Evolutionary conservation across 2,797 vertebrate species (phyloP).

Genomic region (Sebastes iracundus): DNA sequence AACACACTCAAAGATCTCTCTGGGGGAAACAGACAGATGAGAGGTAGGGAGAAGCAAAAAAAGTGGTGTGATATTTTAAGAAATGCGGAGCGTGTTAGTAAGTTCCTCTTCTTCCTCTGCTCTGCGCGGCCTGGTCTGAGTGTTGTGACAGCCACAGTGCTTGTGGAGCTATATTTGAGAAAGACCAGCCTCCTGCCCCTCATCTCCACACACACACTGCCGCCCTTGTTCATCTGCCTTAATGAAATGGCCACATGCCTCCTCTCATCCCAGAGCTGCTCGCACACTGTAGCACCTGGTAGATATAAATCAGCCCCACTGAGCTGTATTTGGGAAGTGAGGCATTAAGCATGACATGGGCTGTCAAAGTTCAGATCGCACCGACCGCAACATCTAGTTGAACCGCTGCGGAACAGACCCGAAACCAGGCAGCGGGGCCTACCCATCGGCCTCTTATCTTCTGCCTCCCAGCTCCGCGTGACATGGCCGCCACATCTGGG

Average conservation of each 20-base stretch:
- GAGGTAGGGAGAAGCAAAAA: constrained; percentile 17
- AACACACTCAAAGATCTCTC: constrained; percentile 6
- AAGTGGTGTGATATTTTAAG: constrained; percentile 62
- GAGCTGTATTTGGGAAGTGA: constrained; percentile 87
- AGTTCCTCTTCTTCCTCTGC: constrained; percentile 53
- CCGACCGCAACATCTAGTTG: constrained; percentile 83
- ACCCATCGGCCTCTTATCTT: constrained; percentile 73
- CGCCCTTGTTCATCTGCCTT: constrained; percentile 76
- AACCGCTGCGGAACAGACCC: constrained; percentile 76
- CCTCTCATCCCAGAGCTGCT: constrained; percentile 70
- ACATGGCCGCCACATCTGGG: constrained; percentile 81
- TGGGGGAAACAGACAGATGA: constrained; percentile 26
- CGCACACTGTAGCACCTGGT: constrained; percentile 83
- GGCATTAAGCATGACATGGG: constrained; percentile 86
- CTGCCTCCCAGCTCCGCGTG: constrained; percentile 71
- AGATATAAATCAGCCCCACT: constrained; percentile 86
- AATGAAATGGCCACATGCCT: constrained; percentile 82
- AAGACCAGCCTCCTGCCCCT: constrained; percentile 71
- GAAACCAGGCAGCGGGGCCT: constrained; percentile 59
- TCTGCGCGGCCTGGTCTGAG: constrained; percentile 41
- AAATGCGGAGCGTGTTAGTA: constrained; percentile 60
- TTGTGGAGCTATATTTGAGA: constrained; percentile 70
- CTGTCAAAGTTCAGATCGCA: constrained; percentile 85
- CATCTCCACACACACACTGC: constrained; percentile 66
- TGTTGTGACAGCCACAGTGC: constrained; percentile 69